A percentile compares a stretch with the other conserved stretches of the same genome.
Evolutionary conservation across 2,888 invertebrate genomes (phyloP).

Genomic region (Sialis fuliginosa): DNA sequence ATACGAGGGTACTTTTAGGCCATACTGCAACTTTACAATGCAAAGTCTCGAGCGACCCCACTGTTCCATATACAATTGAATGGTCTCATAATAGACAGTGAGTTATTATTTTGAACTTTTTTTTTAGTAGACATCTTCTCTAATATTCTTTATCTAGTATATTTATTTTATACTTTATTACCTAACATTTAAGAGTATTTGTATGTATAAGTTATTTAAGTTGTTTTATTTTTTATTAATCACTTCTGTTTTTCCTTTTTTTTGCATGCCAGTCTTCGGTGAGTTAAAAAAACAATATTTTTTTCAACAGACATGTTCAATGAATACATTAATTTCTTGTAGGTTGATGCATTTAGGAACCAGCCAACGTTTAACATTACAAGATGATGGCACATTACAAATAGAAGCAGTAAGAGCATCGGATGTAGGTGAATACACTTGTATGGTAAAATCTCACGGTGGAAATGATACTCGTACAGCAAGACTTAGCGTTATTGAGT

Average conservation of each 20-base stretch:
- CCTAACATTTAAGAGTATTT: too few species aligned
- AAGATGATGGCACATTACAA: constrained; percentile 68
- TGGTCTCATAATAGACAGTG: constrained; percentile 80
- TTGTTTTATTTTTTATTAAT: constrained; percentile 15
- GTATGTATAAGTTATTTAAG: neutral
- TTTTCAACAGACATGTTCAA: too few species aligned
- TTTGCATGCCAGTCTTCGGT: too few species aligned
- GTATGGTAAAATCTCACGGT: constrained; percentile 74
- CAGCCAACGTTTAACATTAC: constrained; percentile 54
- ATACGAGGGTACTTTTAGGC: constrained; percentile 79
- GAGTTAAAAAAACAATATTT: too few species aligned
- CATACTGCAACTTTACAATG: constrained; percentile 88
- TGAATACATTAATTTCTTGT: constrained; percentile 9
- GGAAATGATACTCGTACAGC: constrained; percentile 87
- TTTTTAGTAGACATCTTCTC: too few species aligned
- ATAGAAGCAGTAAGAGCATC: constrained; percentile 78
- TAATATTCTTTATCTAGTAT: too few species aligned
- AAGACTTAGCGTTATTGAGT: constrained; percentile 73
- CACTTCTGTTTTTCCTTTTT: constrained; percentile 12
- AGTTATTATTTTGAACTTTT: constrained; percentile 21
- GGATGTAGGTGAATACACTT: constrained; percentile 88
- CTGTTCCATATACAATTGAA: constrained; percentile 67
- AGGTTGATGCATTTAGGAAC: constrained; percentile 39
- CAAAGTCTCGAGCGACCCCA: constrained; percentile 82
- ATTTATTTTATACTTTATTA: too few species aligned